These are phyloP conservation scores for Propsilocerus akamusi DNA, from an alignment of 1,140 invertebrate genomes.

Conservation along the genomic window DNA sequence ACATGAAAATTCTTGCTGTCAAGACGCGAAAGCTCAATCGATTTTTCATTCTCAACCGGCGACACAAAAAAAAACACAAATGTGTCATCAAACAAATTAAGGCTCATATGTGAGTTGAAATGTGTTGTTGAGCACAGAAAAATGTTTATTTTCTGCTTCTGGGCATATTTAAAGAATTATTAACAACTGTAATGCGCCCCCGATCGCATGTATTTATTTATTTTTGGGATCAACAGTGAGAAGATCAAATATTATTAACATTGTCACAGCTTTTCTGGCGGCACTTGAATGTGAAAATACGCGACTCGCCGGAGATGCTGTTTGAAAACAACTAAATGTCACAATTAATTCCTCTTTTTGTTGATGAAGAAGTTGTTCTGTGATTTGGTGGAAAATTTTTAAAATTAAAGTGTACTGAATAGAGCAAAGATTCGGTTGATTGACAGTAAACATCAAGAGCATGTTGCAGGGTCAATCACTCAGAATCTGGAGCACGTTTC, in stretches of 20 bases:
- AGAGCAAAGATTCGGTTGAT: too few species aligned
- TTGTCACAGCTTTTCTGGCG: background rate
- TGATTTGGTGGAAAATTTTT: too few species aligned
- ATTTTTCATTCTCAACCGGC: background rate
- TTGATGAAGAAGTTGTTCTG: background rate
- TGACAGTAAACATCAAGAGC: too few species aligned
- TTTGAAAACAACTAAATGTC: constrained; percentile 3
- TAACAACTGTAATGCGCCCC: background rate
- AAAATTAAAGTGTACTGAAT: too few species aligned
- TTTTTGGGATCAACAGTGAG: background rate
- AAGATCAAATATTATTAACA: constrained; percentile 2
- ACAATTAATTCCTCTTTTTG: background rate
- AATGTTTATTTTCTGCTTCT: too few species aligned
- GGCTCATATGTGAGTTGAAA: too few species aligned
- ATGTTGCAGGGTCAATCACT: too few species aligned
- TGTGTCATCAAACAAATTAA: constrained; percentile 3
- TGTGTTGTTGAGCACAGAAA: background rate
- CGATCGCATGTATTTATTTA: background rate
- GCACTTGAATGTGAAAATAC: constrained; percentile 2
- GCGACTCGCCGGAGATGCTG: background rate
- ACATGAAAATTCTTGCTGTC: too few species aligned
- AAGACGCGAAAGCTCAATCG: background rate
- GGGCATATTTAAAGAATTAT: constrained; percentile 1
- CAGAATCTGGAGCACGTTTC: too few species aligned
- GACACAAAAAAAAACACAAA: background rate